phyloP scores from a whole-genome alignment of 92 coral and sea anemone species.

The Desmophyllum pertusum region DNA sequence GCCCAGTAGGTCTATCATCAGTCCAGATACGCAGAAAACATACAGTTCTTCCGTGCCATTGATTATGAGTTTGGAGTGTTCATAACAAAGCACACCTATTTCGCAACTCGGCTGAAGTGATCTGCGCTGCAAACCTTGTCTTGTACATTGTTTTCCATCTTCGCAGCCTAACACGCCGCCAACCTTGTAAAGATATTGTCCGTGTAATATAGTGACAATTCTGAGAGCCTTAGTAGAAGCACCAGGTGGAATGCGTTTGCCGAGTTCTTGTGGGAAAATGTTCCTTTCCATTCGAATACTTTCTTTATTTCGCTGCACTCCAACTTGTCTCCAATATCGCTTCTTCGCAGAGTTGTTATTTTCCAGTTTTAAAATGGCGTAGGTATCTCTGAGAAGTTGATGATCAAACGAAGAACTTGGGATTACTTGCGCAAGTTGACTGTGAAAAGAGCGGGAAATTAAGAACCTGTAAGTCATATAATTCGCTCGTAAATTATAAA shows the following conservation, averaged over 20 bases:
- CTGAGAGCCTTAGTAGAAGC: conserved; percentile 37
- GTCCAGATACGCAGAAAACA: conserved; percentile 69
- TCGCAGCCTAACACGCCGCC: conserved; percentile 1
- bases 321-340: conserved; percentile 13
- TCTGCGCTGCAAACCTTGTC: not conserved
- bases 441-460: conserved; percentile 1
- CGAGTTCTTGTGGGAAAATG: not conserved
- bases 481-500: too few species aligned
- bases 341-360: not conserved
- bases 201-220: conserved; percentile 67
- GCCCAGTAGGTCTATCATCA: conserved; percentile 64
- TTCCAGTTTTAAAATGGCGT: conserved; percentile 21
- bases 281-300: not conserved
- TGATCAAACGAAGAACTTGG: not conserved
- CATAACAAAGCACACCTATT: conserved; percentile 61
- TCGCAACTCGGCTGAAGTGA: conserved; percentile 47
- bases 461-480: too few species aligned
- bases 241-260: not conserved
- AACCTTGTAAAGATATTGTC: conserved; percentile 56
- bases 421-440: not conserved
- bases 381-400: not conserved
- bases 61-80: conserved; percentile 13
- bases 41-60: conserved; percentile 39
- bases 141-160: not conserved
- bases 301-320: not conserved